Percentiles rank a stretch among this genome's conserved stretches.
Evolutionary conservation across 1,140 invertebrate genomes (phyloP).

Genomic region (Drosophila simulans): DNA sequence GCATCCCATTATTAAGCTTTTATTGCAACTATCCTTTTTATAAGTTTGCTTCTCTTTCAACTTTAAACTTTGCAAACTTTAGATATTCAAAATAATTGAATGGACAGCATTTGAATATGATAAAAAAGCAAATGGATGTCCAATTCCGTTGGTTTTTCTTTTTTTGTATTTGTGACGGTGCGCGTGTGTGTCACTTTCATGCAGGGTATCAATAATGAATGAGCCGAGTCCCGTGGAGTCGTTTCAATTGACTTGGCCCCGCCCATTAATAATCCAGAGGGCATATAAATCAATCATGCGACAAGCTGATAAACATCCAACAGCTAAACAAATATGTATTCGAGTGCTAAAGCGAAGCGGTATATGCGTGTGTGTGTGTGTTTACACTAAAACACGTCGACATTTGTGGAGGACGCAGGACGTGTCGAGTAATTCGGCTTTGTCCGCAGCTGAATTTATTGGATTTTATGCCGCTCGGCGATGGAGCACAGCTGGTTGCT

Average conservation of each 20-base stretch:
- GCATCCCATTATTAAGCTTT: no score
- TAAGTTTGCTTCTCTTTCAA: no score
- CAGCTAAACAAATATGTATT: conserved; percentile 41
- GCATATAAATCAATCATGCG: conserved; percentile 78
- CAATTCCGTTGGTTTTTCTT: conserved; percentile 14
- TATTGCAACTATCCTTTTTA: no score
- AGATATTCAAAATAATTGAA: no score
- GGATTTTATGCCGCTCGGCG: conserved; percentile 57
- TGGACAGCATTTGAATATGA: neutral
- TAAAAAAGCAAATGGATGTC: conserved; percentile 18
- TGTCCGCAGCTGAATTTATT: conserved; percentile 63
- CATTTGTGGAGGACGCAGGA: conserved; percentile 51
- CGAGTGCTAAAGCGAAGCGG: conserved; percentile 11
- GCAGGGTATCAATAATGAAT: conserved; percentile 65
- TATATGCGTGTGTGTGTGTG: conserved; percentile 7
- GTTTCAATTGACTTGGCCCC: conserved; percentile 70
- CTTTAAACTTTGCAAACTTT: no score
- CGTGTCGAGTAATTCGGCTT: conserved; percentile 57
- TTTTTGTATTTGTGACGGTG: neutral
- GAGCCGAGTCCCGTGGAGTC: conserved; percentile 36
- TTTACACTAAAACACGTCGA: conserved; percentile 34
- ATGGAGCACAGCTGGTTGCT: conserved; percentile 41
- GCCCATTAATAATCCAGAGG: conserved; percentile 67
- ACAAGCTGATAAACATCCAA: conserved; percentile 76
- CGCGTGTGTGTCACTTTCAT: conserved; percentile 17